Conservation (phyloP, 2,888 invertebrate genomes). For the Andrena trimmerana region DNA sequence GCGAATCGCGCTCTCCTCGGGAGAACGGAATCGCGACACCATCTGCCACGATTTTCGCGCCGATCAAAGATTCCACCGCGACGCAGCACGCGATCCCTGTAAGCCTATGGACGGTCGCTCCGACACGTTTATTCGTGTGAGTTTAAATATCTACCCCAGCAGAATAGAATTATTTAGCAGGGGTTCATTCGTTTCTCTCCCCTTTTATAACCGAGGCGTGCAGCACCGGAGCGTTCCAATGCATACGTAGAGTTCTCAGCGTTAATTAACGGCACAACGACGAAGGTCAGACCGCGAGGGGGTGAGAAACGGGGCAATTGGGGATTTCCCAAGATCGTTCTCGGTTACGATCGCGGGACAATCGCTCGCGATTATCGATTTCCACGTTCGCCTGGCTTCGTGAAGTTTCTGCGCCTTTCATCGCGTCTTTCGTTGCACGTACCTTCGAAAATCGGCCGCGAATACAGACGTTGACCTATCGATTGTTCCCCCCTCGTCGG, state of each 20-base stretch:
- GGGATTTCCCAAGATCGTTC: conserved; percentile 29
- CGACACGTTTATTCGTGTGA: no score
- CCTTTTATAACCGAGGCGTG: not conserved
- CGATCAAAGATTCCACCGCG: not conserved
- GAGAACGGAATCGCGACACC: not conserved
- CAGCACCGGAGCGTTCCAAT: not conserved
- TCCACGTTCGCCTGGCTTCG: not conserved
- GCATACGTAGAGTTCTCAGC: not conserved
- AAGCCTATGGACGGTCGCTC: not conserved
- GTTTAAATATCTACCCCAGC: not conserved
- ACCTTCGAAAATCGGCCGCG: conserved; percentile 43
- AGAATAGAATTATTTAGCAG: not conserved
- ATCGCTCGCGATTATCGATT: conserved; percentile 36
- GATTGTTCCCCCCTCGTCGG: conserved; percentile 46
- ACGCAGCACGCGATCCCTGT: not conserved
- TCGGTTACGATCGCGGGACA: conserved; percentile 32
- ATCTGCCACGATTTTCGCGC: not conserved
- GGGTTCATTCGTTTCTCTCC: not conserved
- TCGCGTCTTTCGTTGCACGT: not conserved
- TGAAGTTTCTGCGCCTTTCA: not conserved
- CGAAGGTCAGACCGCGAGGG: not conserved
- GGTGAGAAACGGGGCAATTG: conserved; percentile 11
- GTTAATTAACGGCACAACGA: conserved; percentile 42
- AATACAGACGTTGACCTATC: conserved; percentile 56
- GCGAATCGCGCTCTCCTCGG: conserved; percentile 35